Evolutionary conservation across 2,888 invertebrate species (phyloP), one percentile per base, ranked within the genome.

Genomic region (Trileptium ribeirensis): DNA sequence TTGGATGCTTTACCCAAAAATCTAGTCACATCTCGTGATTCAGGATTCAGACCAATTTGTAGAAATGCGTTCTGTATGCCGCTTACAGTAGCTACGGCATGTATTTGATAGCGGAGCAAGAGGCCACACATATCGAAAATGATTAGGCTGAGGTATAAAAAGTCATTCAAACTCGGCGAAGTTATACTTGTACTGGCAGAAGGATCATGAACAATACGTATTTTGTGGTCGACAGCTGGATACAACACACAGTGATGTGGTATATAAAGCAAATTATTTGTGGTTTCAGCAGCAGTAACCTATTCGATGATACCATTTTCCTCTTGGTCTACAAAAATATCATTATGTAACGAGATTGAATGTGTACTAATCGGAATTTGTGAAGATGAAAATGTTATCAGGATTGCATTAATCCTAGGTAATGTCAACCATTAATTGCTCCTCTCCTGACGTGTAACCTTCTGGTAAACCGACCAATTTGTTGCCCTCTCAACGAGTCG

Each of bases 121-220:
- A 83, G 67, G 31, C 80, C 81, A 75, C 79, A 75, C 24, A 84
- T 33, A 64, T 78, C 81, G 15, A 81, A 70, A 24, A 83, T 79
- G 24, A 40, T 74, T 19, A 82, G 84, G 19, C 84, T 83, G 8
- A 78, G 39, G 64, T 84, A 82, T 2, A 83, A 40, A 74, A 82
- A 84, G 67, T 84, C 83, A 82, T 84, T 84, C 34, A 84, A 78
- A 19, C 80, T 78, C 1, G 74, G 24, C 0, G 51, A 79, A 79
- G 81, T 75, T 0, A 1, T 29, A 78, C 81, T 82, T 31, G 36
- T 36, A 38, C 29, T 78, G 0, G 78, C 80, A 0, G 82, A 83
- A 3, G 82, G 86, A 81, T 86, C 86, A 74, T 81, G 85, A 8
- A 86, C 85, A 36, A 83, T 79, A 2, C 85, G 40, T 8, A 86